Evolutionary conservation across 2,888 invertebrate genomes (phyloP).

Genomic region (Dione juno): DNA sequence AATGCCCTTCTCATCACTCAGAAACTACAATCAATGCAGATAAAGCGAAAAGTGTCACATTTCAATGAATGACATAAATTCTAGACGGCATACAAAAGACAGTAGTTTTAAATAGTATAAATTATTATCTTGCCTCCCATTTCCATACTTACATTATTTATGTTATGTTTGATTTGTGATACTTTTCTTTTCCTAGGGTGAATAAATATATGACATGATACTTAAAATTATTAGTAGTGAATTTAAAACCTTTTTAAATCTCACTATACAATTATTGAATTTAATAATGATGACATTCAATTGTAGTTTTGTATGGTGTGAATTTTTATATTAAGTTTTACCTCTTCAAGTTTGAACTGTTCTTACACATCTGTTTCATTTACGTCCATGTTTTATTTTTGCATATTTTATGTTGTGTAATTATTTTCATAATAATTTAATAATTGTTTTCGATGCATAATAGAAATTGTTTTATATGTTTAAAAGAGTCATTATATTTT

Average conservation of each 20-base stretch:
- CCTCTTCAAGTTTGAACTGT: slow-evolving; percentile 64
- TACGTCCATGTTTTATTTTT: slow-evolving; percentile 80
- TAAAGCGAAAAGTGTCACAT: slow-evolving; percentile 39
- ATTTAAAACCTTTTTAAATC: slow-evolving; percentile 35
- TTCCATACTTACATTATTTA: background rate
- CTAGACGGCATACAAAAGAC: slow-evolving; percentile 3
- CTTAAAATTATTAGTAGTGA: slow-evolving; percentile 38
- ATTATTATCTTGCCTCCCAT: slow-evolving; percentile 12
- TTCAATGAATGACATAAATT: slow-evolving; percentile 12
- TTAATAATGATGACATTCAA: slow-evolving; percentile 45
- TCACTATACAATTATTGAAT: slow-evolving; percentile 35
- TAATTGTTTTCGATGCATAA: slow-evolving; percentile 75
- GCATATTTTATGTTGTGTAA: slow-evolving; percentile 80
- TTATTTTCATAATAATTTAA: slow-evolving; percentile 78
- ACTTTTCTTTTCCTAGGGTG: slow-evolving; percentile 16
- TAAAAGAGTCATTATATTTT: slow-evolving; percentile 68
- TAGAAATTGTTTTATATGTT: slow-evolving; percentile 61
- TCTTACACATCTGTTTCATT: slow-evolving; percentile 77
- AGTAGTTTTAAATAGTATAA: slow-evolving; percentile 20
- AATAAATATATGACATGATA: slow-evolving; percentile 43
- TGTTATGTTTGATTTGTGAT: slow-evolving; percentile 5
- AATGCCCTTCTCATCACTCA: slow-evolving; percentile 71
- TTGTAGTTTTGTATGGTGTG: slow-evolving; percentile 79
- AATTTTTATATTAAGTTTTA: slow-evolving; percentile 63
- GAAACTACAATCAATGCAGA: slow-evolving; percentile 57